Evolutionary conservation across 2,888 invertebrate species (phyloP).

Genomic region (Rhingia campestris): DNA sequence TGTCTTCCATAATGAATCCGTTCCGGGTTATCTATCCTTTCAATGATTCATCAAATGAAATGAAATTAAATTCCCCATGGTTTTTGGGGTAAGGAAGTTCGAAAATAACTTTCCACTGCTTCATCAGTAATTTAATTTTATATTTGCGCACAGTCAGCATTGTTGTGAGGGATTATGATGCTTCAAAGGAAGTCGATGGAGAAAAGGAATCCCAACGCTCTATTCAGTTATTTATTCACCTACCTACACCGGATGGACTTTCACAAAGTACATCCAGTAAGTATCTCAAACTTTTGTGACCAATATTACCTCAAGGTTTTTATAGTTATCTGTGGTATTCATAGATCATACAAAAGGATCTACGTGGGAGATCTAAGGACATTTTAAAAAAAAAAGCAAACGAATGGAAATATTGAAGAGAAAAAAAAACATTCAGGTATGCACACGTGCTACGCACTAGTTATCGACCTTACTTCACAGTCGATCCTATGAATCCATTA

Average conservation of each 20-base stretch:
- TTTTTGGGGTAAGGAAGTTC: slow-evolving; percentile 22
- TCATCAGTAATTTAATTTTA: slow-evolving; percentile 69
- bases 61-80: slow-evolving; percentile 25
- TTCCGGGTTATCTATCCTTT: slow-evolving; percentile 11
- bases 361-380: too few species aligned
- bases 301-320: slow-evolving; percentile 41
- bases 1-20: slow-evolving; percentile 42
- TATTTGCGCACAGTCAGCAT: slow-evolving; percentile 43
- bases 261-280: slow-evolving; percentile 3
- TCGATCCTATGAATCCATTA: background rate
- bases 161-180: slow-evolving; percentile 35
- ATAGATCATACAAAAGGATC: too few species aligned
- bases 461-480: background rate
- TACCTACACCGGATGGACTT: background rate
- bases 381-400: too few species aligned
- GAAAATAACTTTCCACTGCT: slow-evolving; percentile 48
- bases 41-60: slow-evolving; percentile 13
- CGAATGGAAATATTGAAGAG: too few species aligned
- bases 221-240: background rate
- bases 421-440: too few species aligned
- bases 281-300: background rate
- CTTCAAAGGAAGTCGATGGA: background rate
- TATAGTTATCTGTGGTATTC: background rate
- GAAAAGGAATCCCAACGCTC: background rate
- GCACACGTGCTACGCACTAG: too few species aligned